Conservation (phyloP, 2,888 invertebrate genomes). For the Nymphalis polychloros region DNA sequence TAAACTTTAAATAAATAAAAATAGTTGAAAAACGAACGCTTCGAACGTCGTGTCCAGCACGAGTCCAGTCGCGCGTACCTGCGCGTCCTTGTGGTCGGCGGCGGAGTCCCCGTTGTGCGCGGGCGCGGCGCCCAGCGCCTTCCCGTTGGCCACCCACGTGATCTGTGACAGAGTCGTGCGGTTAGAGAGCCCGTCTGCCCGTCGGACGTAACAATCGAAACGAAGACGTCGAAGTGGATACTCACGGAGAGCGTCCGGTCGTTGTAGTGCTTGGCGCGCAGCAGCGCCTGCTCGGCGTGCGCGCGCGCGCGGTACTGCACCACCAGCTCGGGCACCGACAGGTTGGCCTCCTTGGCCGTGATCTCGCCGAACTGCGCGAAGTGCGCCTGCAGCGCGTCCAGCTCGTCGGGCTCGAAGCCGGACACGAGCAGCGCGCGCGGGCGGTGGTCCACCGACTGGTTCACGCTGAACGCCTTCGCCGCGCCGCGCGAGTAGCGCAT, state of each 20-base stretch:
- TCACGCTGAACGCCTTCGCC: conserved; percentile 62
- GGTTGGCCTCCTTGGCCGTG: conserved; percentile 86
- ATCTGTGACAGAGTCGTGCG: conserved; percentile 58
- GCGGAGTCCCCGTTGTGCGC: conserved; percentile 51
- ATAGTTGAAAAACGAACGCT: too few species aligned
- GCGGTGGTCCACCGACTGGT: conserved; percentile 90
- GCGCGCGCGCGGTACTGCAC: conserved; percentile 88
- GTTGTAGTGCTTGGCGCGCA: conserved; percentile 88
- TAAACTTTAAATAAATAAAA: too few species aligned
- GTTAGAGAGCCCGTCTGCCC: too few species aligned
- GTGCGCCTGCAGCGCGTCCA: conserved; percentile 89
- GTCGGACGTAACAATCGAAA: too few species aligned
- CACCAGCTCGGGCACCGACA: conserved; percentile 86
- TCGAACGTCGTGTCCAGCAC: too few species aligned
- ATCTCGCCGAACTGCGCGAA: conserved; percentile 94
- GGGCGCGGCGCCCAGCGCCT: conserved; percentile 44
- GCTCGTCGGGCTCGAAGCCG: conserved; percentile 92
- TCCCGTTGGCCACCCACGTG: conserved; percentile 69
- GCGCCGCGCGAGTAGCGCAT: conserved; percentile 58
- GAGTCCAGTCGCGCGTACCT: conserved; percentile 45
- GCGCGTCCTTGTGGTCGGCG: conserved; percentile 57
- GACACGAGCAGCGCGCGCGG: conserved; percentile 93
- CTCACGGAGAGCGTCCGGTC: conserved; percentile 73
- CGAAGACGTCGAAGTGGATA: too few species aligned
- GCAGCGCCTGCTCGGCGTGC: conserved; percentile 89